phyloP scores from a whole-genome alignment of 2,888 invertebrate species.

The Cotesia congregata region DNA sequence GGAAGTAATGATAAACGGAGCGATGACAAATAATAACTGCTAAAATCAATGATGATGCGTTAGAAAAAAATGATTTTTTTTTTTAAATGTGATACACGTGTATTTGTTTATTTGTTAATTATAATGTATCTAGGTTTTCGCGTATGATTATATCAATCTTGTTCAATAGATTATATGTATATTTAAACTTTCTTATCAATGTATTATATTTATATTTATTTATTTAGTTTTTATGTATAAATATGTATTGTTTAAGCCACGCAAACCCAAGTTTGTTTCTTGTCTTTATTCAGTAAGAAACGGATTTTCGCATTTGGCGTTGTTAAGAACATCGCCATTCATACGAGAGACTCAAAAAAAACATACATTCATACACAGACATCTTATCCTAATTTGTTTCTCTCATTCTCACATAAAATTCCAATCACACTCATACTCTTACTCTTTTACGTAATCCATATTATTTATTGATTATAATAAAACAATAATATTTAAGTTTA shows the following conservation, averaged over 20 bases:
- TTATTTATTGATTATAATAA: conserved; percentile 36
- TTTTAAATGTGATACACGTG: conserved; percentile 61
- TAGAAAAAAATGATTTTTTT: conserved; percentile 61
- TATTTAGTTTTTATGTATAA: conserved; percentile 63
- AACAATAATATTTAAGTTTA: conserved; percentile 65
- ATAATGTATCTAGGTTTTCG: conserved; percentile 48
- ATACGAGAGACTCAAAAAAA: conserved; percentile 27
- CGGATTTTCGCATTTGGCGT: conserved; percentile 60
- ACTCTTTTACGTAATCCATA: conserved; percentile 46
- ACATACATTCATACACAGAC: conserved; percentile 45
- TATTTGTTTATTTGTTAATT: conserved; percentile 48
- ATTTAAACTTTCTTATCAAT: conserved; percentile 69
- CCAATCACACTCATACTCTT: conserved; percentile 22
- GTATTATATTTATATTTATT: conserved; percentile 50
- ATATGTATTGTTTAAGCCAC: conserved; percentile 69
- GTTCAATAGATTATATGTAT: conserved; percentile 68
- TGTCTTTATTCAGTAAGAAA: conserved; percentile 65
- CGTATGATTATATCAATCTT: conserved; percentile 69
- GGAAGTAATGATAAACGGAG: conserved; percentile 50
- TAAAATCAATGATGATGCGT: conserved; percentile 67
- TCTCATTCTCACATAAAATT: conserved; percentile 33
- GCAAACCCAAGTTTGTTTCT: conserved; percentile 65
- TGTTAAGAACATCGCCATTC: conserved; percentile 45
- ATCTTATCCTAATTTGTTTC: conserved; percentile 38
- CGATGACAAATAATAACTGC: conserved; percentile 69